Conservation (phyloP, 30 jellyfish, hydroid and myxozoan species). For the Calvadosia cruxmelitensis region DNA sequence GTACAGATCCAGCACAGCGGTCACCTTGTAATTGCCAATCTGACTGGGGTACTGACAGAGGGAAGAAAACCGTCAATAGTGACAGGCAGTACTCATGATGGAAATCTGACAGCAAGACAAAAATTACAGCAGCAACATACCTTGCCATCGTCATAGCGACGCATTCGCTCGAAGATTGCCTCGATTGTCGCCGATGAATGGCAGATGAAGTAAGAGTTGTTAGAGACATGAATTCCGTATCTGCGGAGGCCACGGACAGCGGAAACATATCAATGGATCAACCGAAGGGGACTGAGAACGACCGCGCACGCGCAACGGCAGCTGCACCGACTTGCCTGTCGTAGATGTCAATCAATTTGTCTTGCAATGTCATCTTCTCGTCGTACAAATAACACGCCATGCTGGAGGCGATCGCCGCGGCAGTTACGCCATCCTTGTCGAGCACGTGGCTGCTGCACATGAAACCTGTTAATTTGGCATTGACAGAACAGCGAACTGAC, state of each 20-base stretch:
- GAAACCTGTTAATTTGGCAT: constrained; percentile 34
- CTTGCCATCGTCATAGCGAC: constrained; percentile 58
- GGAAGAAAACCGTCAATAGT: neutral
- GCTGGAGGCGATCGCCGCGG: constrained; percentile 71
- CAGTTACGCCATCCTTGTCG: constrained; percentile 86
- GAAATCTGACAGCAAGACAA: neutral
- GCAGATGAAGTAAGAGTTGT: constrained; percentile 68
- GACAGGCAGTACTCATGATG: neutral
- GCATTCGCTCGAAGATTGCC: constrained; percentile 53
- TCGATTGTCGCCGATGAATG: constrained; percentile 68
- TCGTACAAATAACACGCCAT: constrained; percentile 54
- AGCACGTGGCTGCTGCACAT: constrained; percentile 78
- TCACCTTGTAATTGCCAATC: constrained; percentile 46
- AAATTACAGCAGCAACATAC: constrained; percentile 12
- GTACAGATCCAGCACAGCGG: constrained; percentile 62
- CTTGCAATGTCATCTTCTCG: constrained; percentile 30
- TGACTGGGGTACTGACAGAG: constrained; percentile 48
- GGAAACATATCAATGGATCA: neutral
- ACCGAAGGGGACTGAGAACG: neutral
- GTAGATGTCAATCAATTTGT: constrained; percentile 34
- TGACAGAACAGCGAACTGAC: neutral
- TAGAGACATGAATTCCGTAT: constrained; percentile 62
- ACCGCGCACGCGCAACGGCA: no score
- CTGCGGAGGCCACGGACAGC: constrained; percentile 5
- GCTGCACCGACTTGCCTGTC: constrained; percentile 14